phyloP scores from a whole-genome alignment of 2,113 vertebrate genomes.

The Scolopax mira region DNA sequence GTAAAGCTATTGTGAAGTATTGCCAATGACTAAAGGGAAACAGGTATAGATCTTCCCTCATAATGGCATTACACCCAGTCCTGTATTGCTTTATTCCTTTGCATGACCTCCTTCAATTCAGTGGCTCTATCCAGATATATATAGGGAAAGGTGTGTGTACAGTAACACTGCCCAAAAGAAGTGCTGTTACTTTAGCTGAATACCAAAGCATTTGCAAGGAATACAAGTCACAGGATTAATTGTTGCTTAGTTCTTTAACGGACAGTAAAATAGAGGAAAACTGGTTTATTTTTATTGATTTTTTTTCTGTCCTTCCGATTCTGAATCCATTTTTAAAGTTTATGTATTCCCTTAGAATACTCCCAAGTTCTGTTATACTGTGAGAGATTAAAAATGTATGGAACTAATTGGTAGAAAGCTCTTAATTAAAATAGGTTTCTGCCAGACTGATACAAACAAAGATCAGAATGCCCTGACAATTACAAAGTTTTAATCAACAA shows the following conservation, averaged over 20 bases:
- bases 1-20: slow-evolving; percentile 28
- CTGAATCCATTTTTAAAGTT: background rate
- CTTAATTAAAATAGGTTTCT: slow-evolving; percentile 50
- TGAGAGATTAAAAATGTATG: slow-evolving; percentile 20
- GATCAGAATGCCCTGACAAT: slow-evolving; percentile 7
- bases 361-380: background rate
- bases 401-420: slow-evolving; percentile 43
- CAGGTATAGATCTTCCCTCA: background rate
- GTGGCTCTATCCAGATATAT: background rate
- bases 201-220: background rate
- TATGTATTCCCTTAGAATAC: background rate
- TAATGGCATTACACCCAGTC: slow-evolving; percentile 9
- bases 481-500: slow-evolving; percentile 25
- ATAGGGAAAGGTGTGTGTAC: background rate
- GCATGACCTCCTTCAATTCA: background rate
- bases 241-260: background rate
- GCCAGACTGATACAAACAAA: slow-evolving; percentile 38
- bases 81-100: slow-evolving; percentile 12
- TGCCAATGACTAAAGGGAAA: slow-evolving; percentile 32
- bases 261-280: background rate
- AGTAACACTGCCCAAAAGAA: background rate
- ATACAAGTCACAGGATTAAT: background rate
- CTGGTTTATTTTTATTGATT: background rate
- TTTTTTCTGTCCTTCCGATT: background rate
- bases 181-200: background rate